Base-by-base conservation (phyloP, 2,888 invertebrate genomes). In the Drosophila gaucha region DNA sequence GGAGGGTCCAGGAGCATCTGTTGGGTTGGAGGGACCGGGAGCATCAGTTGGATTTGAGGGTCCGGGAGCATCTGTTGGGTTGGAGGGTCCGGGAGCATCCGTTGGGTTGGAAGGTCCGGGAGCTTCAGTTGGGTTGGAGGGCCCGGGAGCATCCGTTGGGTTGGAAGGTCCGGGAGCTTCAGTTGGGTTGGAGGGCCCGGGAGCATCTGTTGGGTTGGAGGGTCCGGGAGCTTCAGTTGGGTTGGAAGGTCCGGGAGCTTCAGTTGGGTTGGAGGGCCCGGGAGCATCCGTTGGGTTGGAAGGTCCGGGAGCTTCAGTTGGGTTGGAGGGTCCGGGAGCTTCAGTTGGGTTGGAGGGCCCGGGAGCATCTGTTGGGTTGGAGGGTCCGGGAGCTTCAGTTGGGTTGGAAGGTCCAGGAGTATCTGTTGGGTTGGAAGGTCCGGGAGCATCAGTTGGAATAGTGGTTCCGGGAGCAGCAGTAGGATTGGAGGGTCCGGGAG, bases 181-280 rank as follows among this genome's bases (percentile, higher is more conserved):
- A 4, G 44, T 44, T 1, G 44, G 28, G 1, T 1, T 10, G 0
- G 1, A 3, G 16, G 18, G 18, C 18, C 16, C 44, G 4, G 44
- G 46, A 0, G 16, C 50, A 0, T 12, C 57, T 0, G 44, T 12
- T 0, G 71, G 44, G 0, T 33, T 39, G 4, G 60, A 66, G 0
- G 41, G 31, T 36, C 10, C 54, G 9, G 56, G 41, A 1, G 18
- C 12, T 1, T 14, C 49, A 6, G 66, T 63, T 4, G 44, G n/a
- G 1, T 4, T 18, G 1, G 5, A 12, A 3, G 36, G n/a, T 16
- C 8, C 30, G 1, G 46, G 50, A 1, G 12, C 41, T 5, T 16
- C 24, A 8, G 65, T 64, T 0, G 16, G 43, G 0, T 9, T 5
- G 0, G 14, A 16, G 1, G 47, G 10, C 9, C 22, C 47, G 8